phyloP scores from a whole-genome alignment of 1,140 invertebrate species.

The Caenorhabditis inopinata region DNA sequence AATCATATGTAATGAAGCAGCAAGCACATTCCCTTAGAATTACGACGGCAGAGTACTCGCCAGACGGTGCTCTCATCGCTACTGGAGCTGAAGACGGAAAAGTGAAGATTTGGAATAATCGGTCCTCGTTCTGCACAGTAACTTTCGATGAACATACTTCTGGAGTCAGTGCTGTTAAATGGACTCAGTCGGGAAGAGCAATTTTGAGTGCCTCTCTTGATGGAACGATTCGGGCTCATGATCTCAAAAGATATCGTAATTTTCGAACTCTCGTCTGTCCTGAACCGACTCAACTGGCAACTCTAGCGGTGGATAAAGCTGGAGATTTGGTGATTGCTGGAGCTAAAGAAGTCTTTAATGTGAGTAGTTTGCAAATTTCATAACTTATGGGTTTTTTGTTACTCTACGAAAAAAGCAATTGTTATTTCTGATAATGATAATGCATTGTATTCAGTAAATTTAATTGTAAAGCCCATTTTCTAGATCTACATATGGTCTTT shows the following conservation, averaged over 20 bases:
- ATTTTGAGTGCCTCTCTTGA: slow-evolving; percentile 86
- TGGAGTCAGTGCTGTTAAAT: slow-evolving; percentile 78
- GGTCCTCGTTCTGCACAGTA: slow-evolving; percentile 86
- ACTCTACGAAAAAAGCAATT: too few species aligned
- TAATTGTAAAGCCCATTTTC: slow-evolving; percentile 80
- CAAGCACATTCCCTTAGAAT: slow-evolving; percentile 76
- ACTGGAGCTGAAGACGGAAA: slow-evolving; percentile 92
- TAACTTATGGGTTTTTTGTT: too few species aligned
- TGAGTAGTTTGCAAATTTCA: too few species aligned
- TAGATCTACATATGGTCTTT: slow-evolving; percentile 93
- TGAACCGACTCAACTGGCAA: slow-evolving; percentile 85
- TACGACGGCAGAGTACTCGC: slow-evolving; percentile 75
- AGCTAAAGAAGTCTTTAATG: slow-evolving; percentile 67
- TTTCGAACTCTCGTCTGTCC: slow-evolving; percentile 91
- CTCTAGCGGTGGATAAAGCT: slow-evolving; percentile 81
- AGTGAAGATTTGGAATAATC: slow-evolving; percentile 90
- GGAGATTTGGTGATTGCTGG: slow-evolving; percentile 90
- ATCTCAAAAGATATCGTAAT: slow-evolving; percentile 88
- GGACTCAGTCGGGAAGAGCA: slow-evolving; percentile 87
- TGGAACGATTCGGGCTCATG: slow-evolving; percentile 91
- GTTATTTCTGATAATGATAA: too few species aligned
- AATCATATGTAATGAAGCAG: slow-evolving; percentile 95
- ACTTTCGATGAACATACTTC: slow-evolving; percentile 88
- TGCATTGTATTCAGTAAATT: too few species aligned
- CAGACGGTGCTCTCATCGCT: slow-evolving; percentile 83